A percentile compares a stretch with the other conserved stretches of the same genome.
These are phyloP conservation scores for Aviceda leuphotes DNA, from an alignment of 2,797 vertebrate genomes.

Conservation along the genomic window DNA sequence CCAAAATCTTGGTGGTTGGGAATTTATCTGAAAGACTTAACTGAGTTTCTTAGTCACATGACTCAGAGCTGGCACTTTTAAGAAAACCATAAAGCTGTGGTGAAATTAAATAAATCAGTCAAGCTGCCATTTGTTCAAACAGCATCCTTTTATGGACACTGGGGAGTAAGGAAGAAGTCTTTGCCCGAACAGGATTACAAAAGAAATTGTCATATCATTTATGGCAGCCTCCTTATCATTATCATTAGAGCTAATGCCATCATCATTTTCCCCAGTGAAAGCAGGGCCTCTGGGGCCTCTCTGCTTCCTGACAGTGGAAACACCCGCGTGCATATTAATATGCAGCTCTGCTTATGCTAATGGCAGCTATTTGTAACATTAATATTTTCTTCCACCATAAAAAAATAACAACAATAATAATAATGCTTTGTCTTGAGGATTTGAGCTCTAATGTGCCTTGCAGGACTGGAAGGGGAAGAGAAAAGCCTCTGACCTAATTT, in stretches of 20 bases:
- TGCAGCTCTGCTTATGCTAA: conserved; percentile 68
- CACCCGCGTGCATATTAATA: conserved; percentile 77
- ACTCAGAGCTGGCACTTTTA: background rate
- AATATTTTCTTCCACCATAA: conserved; percentile 78
- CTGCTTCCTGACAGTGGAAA: conserved; percentile 70
- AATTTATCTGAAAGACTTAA: conserved; percentile 12
- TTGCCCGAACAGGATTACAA: conserved; percentile 42
- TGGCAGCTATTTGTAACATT: conserved; percentile 78
- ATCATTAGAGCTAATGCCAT: conserved; percentile 67
- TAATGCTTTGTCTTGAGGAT: conserved; percentile 77
- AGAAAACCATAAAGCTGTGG: conserved; percentile 11
- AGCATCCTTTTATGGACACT: conserved; percentile 16
- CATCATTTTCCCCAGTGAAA: conserved; percentile 75
- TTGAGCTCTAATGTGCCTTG: conserved; percentile 74
- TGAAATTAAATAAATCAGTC: conserved; percentile 24
- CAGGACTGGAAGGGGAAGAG: conserved; percentile 14
- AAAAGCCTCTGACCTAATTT: conserved; percentile 70
- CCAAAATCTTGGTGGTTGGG: background rate
- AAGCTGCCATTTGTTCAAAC: conserved; percentile 22
- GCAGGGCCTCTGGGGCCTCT: conserved; percentile 72
- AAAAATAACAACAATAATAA: conserved; percentile 70
- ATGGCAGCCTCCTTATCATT: conserved; percentile 64
- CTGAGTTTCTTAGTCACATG: background rate
- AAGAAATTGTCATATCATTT: conserved; percentile 66
- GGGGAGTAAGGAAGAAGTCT: conserved; percentile 38